Evolutionary conservation across 2,113 vertebrate genomes (phyloP).

Genomic region (Dasyornis broadbenti): DNA sequence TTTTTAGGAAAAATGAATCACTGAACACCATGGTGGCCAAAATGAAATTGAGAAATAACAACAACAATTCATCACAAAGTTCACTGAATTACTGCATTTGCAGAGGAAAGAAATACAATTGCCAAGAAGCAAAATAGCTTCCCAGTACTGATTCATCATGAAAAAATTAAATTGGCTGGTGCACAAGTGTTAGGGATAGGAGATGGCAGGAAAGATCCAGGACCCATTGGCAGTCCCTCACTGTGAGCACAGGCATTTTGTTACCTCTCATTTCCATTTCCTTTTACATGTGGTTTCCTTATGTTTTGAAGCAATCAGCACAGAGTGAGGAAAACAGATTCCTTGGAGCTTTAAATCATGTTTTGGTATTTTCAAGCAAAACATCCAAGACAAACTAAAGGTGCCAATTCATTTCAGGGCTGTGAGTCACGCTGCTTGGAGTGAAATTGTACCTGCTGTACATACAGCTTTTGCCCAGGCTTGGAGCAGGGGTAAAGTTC

Average conservation of each 20-base stretch:
- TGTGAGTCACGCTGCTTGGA: neutral
- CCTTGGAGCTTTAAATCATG: neutral
- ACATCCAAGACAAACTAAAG: neutral
- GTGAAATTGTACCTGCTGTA: neutral
- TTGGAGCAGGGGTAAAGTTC: neutral
- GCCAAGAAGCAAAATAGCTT: constrained; percentile 44
- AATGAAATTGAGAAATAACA: constrained; percentile 30
- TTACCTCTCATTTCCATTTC: constrained; percentile 15
- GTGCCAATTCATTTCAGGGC: neutral
- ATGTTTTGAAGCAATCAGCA: neutral
- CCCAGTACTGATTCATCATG: constrained; percentile 11
- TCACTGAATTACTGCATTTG: constrained; percentile 1
- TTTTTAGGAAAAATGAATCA: constrained; percentile 45
- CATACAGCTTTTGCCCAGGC: neutral
- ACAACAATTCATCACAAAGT: neutral
- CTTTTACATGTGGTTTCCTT: constrained; percentile 6
- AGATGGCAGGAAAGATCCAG: neutral
- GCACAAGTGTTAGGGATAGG: neutral
- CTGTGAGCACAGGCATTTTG: neutral
- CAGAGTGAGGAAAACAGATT: neutral
- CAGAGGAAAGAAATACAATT: neutral
- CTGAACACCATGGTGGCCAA: neutral
- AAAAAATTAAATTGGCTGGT: constrained; percentile 24
- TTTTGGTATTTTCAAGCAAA: constrained; percentile 5
- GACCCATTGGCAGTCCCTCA: neutral